These are phyloP conservation scores for Cetoscarus ocellatus DNA, from an alignment of 2,797 vertebrate genomes.

Conservation along the genomic window DNA sequence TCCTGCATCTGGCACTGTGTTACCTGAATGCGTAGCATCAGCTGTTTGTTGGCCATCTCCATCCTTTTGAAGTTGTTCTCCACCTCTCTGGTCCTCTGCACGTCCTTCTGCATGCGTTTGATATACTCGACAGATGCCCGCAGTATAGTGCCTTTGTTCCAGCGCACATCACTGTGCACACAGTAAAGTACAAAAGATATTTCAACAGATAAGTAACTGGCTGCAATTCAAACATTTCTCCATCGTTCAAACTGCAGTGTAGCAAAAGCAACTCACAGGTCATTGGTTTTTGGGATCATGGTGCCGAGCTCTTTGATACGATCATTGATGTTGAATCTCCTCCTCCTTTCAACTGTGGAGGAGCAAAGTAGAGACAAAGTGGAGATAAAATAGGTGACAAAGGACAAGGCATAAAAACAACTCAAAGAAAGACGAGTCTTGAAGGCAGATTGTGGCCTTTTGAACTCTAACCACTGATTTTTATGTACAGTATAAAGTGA, in stretches of 20 bases:
- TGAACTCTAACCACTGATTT: background rate
- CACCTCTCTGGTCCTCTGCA: constrained; percentile 92
- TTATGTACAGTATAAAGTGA: background rate
- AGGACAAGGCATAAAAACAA: constrained; percentile 14
- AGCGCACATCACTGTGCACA: constrained; percentile 91
- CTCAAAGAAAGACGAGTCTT: constrained; percentile 11
- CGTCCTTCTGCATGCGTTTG: constrained; percentile 97
- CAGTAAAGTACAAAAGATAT: constrained; percentile 24
- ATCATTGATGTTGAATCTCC: constrained; percentile 99
- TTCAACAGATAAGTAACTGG: constrained; percentile 17
- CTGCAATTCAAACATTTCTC: background rate
- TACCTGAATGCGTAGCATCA: constrained; percentile 97
- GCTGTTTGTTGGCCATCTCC: constrained; percentile 96
- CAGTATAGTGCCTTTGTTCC: constrained; percentile 99
- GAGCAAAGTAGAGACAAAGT: background rate
- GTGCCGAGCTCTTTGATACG: constrained; percentile 98
- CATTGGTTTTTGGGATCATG: constrained; percentile 98
- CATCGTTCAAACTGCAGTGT: background rate
- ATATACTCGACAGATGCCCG: constrained; percentile 98
- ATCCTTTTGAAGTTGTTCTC: constrained; percentile 95
- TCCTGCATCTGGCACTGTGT: background rate
- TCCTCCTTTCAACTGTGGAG: constrained; percentile 91
- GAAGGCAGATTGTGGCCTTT: background rate
- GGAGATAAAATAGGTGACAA: background rate
- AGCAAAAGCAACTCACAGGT: constrained; percentile 88